These are phyloP conservation scores for Melolontha melolontha DNA, from an alignment of 2,888 invertebrate genomes.

Conservation along the genomic window DNA sequence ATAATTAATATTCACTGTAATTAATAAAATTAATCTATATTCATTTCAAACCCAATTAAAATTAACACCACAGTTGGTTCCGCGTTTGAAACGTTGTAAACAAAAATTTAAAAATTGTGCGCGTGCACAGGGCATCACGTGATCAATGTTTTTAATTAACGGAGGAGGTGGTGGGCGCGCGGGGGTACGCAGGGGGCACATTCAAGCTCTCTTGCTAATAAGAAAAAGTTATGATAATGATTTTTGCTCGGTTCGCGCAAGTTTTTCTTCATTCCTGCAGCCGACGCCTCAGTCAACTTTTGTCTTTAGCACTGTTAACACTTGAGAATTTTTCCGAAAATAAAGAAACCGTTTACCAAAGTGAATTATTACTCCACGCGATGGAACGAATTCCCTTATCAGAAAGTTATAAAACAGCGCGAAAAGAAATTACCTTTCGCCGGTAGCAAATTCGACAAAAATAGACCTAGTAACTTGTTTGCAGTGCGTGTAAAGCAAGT, in stretches of 20 bases:
- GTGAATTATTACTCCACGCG: background rate
- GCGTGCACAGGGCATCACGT: constrained; percentile 49
- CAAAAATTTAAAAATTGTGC: constrained; percentile 43
- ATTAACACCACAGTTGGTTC: constrained; percentile 7
- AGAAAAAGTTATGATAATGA: constrained; percentile 66
- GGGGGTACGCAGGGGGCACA: constrained; percentile 44
- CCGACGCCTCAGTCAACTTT: constrained; percentile 54
- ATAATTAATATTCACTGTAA: background rate
- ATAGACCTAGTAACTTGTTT: too few species aligned
- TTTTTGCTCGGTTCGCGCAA: constrained; percentile 64
- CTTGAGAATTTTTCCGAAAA: constrained; percentile 23
- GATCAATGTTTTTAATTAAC: constrained; percentile 60
- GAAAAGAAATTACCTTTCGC: too few species aligned
- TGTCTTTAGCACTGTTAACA: constrained; percentile 51
- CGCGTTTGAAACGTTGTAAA: constrained; percentile 5
- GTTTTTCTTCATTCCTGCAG: constrained; percentile 56
- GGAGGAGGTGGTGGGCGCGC: constrained; percentile 54
- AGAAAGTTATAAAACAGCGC: too few species aligned
- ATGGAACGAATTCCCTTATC: too few species aligned
- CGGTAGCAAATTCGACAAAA: too few species aligned
- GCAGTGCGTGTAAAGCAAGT: too few species aligned
- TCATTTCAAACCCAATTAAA: background rate
- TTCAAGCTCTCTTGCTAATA: constrained; percentile 59
- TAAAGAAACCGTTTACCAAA: background rate
- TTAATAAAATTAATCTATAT: constrained; percentile 3